Evolutionary conservation across 2,113 vertebrate species (phyloP).

Genomic region (Aegithalos caudatus): DNA sequence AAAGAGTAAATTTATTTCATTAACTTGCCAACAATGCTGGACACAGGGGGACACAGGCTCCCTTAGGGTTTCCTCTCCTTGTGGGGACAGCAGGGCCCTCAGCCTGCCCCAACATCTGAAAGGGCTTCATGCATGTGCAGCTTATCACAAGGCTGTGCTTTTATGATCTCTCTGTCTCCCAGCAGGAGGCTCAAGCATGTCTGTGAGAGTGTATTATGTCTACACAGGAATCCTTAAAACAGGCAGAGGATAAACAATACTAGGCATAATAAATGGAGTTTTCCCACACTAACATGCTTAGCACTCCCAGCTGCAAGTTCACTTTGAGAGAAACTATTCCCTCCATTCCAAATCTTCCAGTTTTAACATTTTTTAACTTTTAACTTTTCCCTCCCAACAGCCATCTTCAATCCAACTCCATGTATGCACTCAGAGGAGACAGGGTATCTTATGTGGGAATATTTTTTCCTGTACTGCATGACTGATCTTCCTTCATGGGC

Average conservation of each 20-base stretch:
- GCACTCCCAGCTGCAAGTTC: not conserved
- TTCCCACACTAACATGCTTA: not conserved
- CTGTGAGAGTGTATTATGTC: not conserved
- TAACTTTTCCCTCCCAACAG: not conserved
- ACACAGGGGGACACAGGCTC: fast-evolving
- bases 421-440: not conserved
- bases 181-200: not conserved
- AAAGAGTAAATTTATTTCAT: not conserved
- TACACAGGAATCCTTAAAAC: not conserved
- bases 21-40: not conserved
- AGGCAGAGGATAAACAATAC: not conserved
- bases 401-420: not conserved
- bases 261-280: not conserved
- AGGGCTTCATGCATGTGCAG: fast-evolving
- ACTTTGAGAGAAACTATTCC: not conserved
- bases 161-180: not conserved
- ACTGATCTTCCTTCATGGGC: not conserved
- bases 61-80: not conserved
- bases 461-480: not conserved
- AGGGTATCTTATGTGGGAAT: not conserved
- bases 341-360: not conserved
- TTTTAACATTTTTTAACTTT: too few species aligned
- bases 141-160: not conserved
- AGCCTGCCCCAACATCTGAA: not conserved
- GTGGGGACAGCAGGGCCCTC: fast-evolving